These are phyloP conservation scores for Florisuga fusca DNA, from an alignment of 2,797 vertebrate species.

Conservation along the genomic window DNA sequence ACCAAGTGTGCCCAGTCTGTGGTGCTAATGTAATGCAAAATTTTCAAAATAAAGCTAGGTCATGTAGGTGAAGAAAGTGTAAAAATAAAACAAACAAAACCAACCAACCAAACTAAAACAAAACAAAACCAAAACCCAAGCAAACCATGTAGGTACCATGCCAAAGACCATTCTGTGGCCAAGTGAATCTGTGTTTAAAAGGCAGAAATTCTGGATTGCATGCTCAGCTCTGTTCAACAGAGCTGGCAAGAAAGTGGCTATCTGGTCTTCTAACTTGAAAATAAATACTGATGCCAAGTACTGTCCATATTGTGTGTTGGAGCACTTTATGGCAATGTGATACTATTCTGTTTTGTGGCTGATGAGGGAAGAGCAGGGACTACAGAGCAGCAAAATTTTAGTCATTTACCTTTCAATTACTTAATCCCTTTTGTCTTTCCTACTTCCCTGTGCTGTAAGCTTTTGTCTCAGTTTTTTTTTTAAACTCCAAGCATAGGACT, in stretches of 20 bases:
- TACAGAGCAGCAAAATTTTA: neutral
- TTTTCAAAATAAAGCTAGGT: neutral
- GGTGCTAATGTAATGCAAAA: neutral
- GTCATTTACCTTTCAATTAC: neutral
- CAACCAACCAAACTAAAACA: no score
- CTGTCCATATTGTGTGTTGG: neutral
- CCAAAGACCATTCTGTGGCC: neutral
- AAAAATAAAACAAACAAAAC: neutral
- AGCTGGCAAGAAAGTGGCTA: neutral
- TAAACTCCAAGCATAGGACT: neutral
- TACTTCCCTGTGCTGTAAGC: neutral
- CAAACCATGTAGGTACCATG: neutral
- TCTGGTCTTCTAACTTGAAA: neutral
- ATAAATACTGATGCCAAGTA: neutral
- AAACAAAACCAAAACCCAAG: accelerated
- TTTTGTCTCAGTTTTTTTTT: neutral
- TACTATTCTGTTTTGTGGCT: neutral
- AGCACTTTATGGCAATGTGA: neutral
- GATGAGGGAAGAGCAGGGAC: neutral
- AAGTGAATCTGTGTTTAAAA: neutral
- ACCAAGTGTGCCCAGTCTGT: neutral
- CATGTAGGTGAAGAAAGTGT: neutral
- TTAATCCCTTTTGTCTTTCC: neutral
- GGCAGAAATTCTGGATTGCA: neutral
- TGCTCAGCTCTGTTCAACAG: neutral